Evolutionary conservation across 2,888 invertebrate genomes (phyloP).

Genomic region (Eilema depressum): DNA sequence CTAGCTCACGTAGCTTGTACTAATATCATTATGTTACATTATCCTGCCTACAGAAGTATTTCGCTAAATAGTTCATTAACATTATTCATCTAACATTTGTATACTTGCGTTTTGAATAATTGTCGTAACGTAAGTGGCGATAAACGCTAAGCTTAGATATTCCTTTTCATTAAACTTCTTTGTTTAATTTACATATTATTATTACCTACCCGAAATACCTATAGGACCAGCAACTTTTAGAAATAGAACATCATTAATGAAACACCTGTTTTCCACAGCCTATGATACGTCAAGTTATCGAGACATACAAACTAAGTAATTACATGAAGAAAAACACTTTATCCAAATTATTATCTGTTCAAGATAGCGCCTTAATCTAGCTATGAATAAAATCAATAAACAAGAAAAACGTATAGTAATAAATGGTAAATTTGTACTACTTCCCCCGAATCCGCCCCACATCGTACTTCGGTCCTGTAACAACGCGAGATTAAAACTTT

Average conservation of each 20-base stretch:
- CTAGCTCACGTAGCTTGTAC: neutral
- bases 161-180: neutral
- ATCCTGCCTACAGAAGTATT: neutral
- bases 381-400: neutral
- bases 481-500: constrained; percentile 54
- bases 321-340: neutral
- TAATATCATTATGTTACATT: neutral
- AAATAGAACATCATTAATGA: no score
- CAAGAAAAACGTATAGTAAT: neutral
- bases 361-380: neutral
- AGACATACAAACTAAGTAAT: no score
- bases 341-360: neutral
- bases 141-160: no score
- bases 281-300: no score
- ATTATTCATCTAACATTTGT: neutral
- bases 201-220: no score
- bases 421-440: neutral
- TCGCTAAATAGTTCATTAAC: neutral
- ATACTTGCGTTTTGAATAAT: neutral
- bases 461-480: constrained; percentile 21
- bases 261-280: no score
- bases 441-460: neutral
- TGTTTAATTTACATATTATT: neutral
- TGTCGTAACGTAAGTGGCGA: no score
- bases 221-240: no score